Evolutionary conservation across 1,140 invertebrate species (phyloP), one percentile per base, ranked within the genome.

Genomic region (Lucilia sericata): DNA sequence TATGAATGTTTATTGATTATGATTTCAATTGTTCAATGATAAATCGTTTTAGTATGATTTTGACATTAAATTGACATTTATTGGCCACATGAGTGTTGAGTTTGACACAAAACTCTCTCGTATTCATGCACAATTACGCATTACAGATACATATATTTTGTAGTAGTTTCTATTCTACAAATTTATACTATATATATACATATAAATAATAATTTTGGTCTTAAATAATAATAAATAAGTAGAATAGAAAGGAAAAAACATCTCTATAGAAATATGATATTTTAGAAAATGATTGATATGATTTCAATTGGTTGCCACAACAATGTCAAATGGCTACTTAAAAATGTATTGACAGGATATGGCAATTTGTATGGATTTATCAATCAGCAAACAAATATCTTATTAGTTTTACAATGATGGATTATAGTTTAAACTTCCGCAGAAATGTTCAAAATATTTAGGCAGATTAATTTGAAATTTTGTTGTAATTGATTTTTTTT

Each of bases 41-140:
- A 76, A 76, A 76, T 42, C 74, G 74, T 42, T 76, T 76, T 42
- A 30, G 17, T n/a, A 76, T 76, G 34, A 5, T n/a, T 76, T 76
- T 76, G 74, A 76, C 74, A 36, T 55, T 76, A 76, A 76, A 76
- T 36, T 76, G 74, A 42, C 74, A 76, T 76, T 76, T 76, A 76
- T 76, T 76, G 17, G 74, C 36, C 74, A 76, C 34, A 76, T n/a
- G 34, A 76, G 74, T 76, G 74, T 42, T 76, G 74, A 76, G 13
- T 30, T 74, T 74, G 42, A 42, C 42, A 42, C 42, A 42, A 42
- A 42, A 42, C 42, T 8, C 42, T 42, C 42, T 42, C 25, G 1
- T 30, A 30, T 42, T 42, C 42, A 42, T 42, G 10, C 42, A 42
- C 42, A 42, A 42, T 42, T 42, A 42, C 42, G 42, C 42, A 42